Percentiles rank a stretch among this genome's conserved stretches.
Conservation (phyloP, 2,888 invertebrate species). For the Agelastica alni region DNA sequence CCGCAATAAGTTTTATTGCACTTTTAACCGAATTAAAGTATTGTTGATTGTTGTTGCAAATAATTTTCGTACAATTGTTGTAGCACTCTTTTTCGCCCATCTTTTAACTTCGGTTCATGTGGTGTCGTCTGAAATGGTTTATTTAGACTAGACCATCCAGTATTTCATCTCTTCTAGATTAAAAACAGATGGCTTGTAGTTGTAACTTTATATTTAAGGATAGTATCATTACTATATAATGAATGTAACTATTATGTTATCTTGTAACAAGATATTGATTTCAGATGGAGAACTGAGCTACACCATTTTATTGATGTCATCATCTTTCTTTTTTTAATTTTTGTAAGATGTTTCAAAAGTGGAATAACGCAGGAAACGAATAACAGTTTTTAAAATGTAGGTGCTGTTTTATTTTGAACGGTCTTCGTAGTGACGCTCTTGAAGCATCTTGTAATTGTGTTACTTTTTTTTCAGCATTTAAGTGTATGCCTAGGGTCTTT, state of each 20-base stretch:
- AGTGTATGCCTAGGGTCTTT: constrained; percentile 12
- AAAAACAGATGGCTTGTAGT: constrained; percentile 29
- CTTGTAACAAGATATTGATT: constrained; percentile 43
- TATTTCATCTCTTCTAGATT: constrained; percentile 12
- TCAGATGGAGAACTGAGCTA: constrained; percentile 11
- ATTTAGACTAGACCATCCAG: neutral
- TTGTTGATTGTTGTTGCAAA: too few relatives aligned
- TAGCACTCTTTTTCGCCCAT: too few relatives aligned
- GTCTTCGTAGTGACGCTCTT: neutral
- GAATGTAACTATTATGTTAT: constrained; percentile 35
- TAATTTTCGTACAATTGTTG: too few relatives aligned
- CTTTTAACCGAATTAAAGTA: too few relatives aligned
- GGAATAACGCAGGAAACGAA: neutral
- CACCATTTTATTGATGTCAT: constrained; percentile 16
- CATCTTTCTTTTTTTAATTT: constrained; percentile 6
- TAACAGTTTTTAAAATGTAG: neutral
- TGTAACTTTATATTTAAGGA: constrained; percentile 25
- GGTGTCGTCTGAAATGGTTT: neutral
- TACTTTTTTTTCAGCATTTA: constrained; percentile 18
- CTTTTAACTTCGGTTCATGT: too few relatives aligned
- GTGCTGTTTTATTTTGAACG: neutral
- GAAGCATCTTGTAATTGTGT: neutral
- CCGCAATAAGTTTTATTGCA: too few relatives aligned
- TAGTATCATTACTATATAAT: constrained; percentile 27
- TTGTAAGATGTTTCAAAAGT: neutral